Base-by-base conservation (phyloP, 1,140 invertebrate genomes). In the Camponotus pennsylvanicus region DNA sequence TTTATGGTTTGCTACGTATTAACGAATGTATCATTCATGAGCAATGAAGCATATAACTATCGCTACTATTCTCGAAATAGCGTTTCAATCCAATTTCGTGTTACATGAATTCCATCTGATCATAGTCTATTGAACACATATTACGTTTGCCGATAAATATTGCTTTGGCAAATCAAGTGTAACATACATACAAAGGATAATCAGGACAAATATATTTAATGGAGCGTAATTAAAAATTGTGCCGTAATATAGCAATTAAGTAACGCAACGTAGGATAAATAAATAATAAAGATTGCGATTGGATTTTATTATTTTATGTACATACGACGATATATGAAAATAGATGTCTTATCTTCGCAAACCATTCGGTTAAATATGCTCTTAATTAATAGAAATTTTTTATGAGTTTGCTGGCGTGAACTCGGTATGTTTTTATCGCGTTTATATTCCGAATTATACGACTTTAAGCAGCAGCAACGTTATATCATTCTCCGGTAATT, bases 401-500 rank as follows among this genome's bases (percentile, higher is more conserved):
- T 40, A 75, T 83, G n/a, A 83, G 21, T 18, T 73, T 11, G 11
- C 52, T n/a, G 63, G 63, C 6, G 15, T 37, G 49, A 66, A 34
- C 45, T 9, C 18, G n/a, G 32, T 59, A 82, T 40, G 11, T 87
- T 71, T 32, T 61, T 52, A 52, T 61, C 59, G 13, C 66, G 21
- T 77, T 88, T 75, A 45, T 57, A 6, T 9, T 34, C 3, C 32
- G 52, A 63, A 57, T 64, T 42, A 52, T 49, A 45, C 34, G 21
- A 61, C 8, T 40, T 13, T 59, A 84, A 87, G 21, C 70, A 57
- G 45, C 49, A 42, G 8, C 21, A 21, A 57, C 42, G 42, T 49
- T 21, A 21, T 73, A 79, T 82, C 45, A 76, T 18, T 69, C 42
- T 57, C 57, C 64, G 27, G 84, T 89, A 90, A 84, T 90, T 89